Base-by-base conservation (phyloP, 2,888 invertebrate species). In the Lepidonotus clava region DNA sequence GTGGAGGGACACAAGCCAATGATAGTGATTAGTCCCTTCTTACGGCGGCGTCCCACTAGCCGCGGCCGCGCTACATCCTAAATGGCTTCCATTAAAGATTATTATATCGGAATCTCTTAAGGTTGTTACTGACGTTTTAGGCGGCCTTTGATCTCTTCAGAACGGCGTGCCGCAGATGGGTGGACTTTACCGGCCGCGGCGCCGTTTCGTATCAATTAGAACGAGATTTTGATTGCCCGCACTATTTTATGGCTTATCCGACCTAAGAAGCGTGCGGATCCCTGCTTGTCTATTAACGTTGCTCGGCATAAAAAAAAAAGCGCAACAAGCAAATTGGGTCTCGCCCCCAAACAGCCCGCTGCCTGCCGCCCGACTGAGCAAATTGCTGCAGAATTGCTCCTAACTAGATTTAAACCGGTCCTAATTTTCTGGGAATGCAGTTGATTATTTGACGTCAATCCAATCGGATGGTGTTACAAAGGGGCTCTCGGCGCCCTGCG, bases 341-440 rank as follows among this genome's bases (percentile, higher is more conserved):
- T 38, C 36, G 71, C 38, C 14, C 21, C 71, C 36, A 34, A 71
- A 71, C 34, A 34, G 14, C 11, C 21, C 71, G 21, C 38, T 24
- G 38, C 36, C 36, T 61, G 28, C 61, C 28, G 71, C 71, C 21
- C 6, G 38, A 34, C 71, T 21, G 71, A 34, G 38, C 71, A 71
- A 71, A 71, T 71, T 34, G 71, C 71, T 36, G 71, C 21, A 11
- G 71, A 71, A 71, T 71, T 71, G 71, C 36, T 34, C 71, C 71
- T 71, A 71, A 71, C 71, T 71, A 71, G 71, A 71, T 71, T 71
- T 71, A 71, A 71, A 38, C 71, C 5, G 71, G 71, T 38, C 71
- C 71, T 71, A 71, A 71, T 71, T 71, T 71, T 71, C 71, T 71
- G 34, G 36, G 71, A 71, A 71, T 71, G 71, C 71, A 36, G 71